Percentiles rank a stretch among this genome's conserved stretches.
Conservation (phyloP, 2,113 vertebrate genomes). For the Dissostichus mawsoni region DNA sequence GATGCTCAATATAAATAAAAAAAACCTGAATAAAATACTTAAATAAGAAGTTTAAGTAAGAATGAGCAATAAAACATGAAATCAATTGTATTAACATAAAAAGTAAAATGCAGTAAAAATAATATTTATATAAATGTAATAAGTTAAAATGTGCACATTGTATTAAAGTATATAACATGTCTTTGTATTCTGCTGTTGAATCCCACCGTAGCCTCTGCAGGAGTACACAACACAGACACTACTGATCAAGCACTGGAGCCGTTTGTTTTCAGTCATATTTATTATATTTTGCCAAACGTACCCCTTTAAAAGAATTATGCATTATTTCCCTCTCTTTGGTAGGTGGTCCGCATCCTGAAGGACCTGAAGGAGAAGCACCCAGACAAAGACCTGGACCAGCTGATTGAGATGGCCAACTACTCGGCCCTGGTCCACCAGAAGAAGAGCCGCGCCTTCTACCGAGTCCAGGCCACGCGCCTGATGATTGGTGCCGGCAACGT, state of each 20-base stretch:
- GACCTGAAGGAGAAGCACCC: slow-evolving; percentile 94
- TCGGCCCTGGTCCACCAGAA: slow-evolving; percentile 89
- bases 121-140: too few relatives aligned
- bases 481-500: slow-evolving; percentile 95
- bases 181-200: background rate
- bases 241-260: too few relatives aligned
- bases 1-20: too few relatives aligned
- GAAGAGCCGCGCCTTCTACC: slow-evolving; percentile 96
- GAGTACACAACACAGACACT: background rate
- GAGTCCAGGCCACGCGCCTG: slow-evolving; percentile 92
- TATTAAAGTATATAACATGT: background rate
- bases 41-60: too few relatives aligned
- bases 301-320: background rate
- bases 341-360: slow-evolving; percentile 91
- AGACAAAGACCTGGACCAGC: slow-evolving; percentile 92
- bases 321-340: background rate
- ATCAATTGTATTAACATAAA: too few relatives aligned
- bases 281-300: background rate
- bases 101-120: too few relatives aligned
- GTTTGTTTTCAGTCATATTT: too few relatives aligned
- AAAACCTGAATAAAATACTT: too few relatives aligned
- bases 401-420: slow-evolving; percentile 95
- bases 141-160: too few relatives aligned
- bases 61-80: too few relatives aligned
- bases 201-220: background rate